phyloP scores from a whole-genome alignment of 2,113 vertebrate genomes.

The Nansenia antarctica region DNA sequence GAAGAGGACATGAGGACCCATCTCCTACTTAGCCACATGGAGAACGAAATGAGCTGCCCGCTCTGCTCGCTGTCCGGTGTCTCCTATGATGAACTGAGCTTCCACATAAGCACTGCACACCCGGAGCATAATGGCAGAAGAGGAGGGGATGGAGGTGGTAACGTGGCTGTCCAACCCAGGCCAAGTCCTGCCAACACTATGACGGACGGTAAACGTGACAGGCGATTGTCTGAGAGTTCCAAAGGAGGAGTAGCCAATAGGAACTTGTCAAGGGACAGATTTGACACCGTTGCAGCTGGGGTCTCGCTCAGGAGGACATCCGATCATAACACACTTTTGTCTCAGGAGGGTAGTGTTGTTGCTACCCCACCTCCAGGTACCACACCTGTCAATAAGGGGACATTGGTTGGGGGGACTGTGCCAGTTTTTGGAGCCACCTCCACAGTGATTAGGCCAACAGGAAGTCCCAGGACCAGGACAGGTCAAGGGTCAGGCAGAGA shows the following conservation, averaged over 20 bases:
- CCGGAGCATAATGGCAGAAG: conserved; percentile 44
- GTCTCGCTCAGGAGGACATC: not conserved
- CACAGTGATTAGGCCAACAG: too few species aligned
- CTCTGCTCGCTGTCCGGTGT: conserved; percentile 75
- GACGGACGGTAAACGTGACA: not conserved
- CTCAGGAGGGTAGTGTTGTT: not conserved
- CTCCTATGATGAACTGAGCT: conserved; percentile 74
- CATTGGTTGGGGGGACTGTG: not conserved
- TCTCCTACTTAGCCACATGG: conserved; percentile 67
- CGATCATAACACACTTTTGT: not conserved
- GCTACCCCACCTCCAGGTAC: too few species aligned
- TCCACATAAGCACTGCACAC: conserved; percentile 74
- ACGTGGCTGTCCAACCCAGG: not conserved
- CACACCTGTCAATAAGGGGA: not conserved
- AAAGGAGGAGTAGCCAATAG: not conserved
- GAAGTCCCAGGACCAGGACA: too few species aligned
- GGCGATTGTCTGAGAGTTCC: not conserved
- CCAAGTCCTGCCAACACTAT: not conserved
- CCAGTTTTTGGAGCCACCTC: not conserved
- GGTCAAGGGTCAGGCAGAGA: not conserved
- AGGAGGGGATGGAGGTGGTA: not conserved
- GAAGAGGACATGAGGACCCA: conserved; percentile 78
- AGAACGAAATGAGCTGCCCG: conserved; percentile 70
- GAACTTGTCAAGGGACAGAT: not conserved
- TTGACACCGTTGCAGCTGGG: not conserved